Evolutionary conservation across 1,140 invertebrate genomes (phyloP).

Genomic region (Bombus breviceps): DNA sequence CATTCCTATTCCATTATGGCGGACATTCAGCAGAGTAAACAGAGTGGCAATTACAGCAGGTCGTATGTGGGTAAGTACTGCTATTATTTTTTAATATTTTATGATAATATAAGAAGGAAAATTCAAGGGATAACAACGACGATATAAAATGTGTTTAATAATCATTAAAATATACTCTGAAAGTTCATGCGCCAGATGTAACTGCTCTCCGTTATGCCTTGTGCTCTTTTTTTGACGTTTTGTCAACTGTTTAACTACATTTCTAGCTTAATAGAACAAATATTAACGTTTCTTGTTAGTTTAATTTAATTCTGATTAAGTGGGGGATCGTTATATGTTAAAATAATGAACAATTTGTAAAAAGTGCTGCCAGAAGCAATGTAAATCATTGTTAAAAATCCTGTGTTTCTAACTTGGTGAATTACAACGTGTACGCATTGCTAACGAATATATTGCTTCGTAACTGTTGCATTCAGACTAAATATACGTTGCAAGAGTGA

Average conservation of each 20-base stretch:
- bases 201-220: conserved; percentile 35
- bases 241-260: not conserved
- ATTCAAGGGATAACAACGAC: too few relatives aligned
- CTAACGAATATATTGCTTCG: not conserved
- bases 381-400: conserved; percentile 8
- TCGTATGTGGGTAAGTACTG: conserved; percentile 79
- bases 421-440: not conserved
- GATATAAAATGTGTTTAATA: not conserved
- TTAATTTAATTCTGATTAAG: not conserved
- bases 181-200: conserved; percentile 34
- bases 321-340: not conserved
- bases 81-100: conserved; percentile 34
- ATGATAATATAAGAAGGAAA: not conserved
- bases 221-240: conserved; percentile 46
- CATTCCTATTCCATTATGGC: conserved; percentile 78
- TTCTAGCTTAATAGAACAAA: not conserved
- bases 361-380: not conserved
- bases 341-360: not conserved
- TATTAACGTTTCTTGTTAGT: not conserved
- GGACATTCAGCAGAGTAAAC: conserved; percentile 80
- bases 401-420: not conserved
- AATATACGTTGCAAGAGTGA: not conserved
- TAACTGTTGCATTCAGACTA: not conserved
- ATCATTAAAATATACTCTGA: not conserved
- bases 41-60: conserved; percentile 74